Base-by-base conservation (phyloP, 2,888 invertebrate species). In the Aquatica leii region DNA sequence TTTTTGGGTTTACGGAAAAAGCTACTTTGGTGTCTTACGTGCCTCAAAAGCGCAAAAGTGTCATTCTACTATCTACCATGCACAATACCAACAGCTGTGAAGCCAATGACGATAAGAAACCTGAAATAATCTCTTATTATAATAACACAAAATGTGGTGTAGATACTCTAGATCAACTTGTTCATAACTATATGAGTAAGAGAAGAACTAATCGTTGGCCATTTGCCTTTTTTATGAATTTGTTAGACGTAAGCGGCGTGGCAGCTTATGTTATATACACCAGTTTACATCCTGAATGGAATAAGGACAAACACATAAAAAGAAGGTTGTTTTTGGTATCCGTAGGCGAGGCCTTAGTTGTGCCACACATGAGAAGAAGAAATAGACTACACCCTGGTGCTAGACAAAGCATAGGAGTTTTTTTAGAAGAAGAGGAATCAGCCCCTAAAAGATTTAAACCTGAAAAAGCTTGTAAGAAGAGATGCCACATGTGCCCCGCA, bases 71-170 rank as follows among this genome's bases (percentile, higher is more conserved):
- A 43, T 43, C 43, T 9, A 15, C 15, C 17, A 43, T 43, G 14
- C 17, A 43, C 14, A 17, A 43, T 43, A 43, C 37, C 37, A 37
- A 37, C 37, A 37, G 4, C 24, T 2, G 15, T 14, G 4, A 17
- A n/a, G n/a, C n/a, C n/a, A n/a, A n/a, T n/a, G n/a, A n/a, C n/a
- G n/a, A n/a, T n/a, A n/a, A 5, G 43, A 15, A 43, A 17, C 43
- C 8, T 14, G 17, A 15, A 17, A 43, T 43, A 17, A 17, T 14
- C 14, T n/a, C n/a, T n/a, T n/a, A n/a, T n/a, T n/a, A n/a, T n/a
- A n/a, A n/a, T n/a, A n/a, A n/a, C n/a, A 43, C 15, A 43, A 43
- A 43, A 43, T 43, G 17, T 43, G 43, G 43, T 43, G 43, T 43
- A 8, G 43, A n/a, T 37, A 12, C 24, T 24, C 24, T 24, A 4